These are phyloP conservation scores for Seira musarum DNA, from an alignment of 2,888 invertebrate genomes.

Conservation along the genomic window DNA sequence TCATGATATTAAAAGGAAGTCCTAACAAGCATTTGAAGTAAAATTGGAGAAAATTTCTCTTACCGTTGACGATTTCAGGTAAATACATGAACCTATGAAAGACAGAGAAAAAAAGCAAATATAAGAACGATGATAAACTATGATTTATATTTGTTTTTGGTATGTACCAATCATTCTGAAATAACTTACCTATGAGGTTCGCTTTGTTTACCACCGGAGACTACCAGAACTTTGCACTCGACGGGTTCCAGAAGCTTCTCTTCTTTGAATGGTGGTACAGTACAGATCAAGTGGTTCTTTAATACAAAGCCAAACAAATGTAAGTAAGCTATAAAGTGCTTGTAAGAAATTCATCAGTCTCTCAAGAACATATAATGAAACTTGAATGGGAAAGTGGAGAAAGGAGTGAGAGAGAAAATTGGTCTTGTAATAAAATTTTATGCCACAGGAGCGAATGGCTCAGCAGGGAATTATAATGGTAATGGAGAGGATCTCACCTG, in stretches of 20 bases:
- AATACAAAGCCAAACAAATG: conserved; percentile 70
- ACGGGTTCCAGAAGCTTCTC: conserved; percentile 81
- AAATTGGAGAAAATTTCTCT: conserved; percentile 63
- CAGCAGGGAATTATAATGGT: neutral
- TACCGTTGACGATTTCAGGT: conserved; percentile 73
- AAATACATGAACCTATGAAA: conserved; percentile 91
- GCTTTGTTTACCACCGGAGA: conserved; percentile 89
- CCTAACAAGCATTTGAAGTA: conserved; percentile 61
- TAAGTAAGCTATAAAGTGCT: conserved; percentile 24
- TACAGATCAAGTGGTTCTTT: conserved; percentile 92
- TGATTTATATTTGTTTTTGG: too few species aligned
- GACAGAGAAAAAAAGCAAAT: too few species aligned
- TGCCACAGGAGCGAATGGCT: too few species aligned
- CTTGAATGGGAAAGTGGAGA: neutral
- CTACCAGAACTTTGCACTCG: conserved; percentile 83
- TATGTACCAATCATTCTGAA: too few species aligned
- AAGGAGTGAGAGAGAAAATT: neutral
- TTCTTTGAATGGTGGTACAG: conserved; percentile 84
- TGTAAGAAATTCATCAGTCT: neutral
- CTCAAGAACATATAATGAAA: neutral
- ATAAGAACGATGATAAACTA: too few species aligned
- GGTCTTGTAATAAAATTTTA: conserved; percentile 9
- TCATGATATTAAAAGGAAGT: conserved; percentile 53
- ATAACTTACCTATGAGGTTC: conserved; percentile 87
- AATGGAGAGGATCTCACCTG: conserved; percentile 76